A percentile compares a stretch with the other conserved stretches of the same genome.
These are phyloP conservation scores for Agriotes lineatus DNA, from an alignment of 2,888 invertebrate species.

Conservation along the genomic window DNA sequence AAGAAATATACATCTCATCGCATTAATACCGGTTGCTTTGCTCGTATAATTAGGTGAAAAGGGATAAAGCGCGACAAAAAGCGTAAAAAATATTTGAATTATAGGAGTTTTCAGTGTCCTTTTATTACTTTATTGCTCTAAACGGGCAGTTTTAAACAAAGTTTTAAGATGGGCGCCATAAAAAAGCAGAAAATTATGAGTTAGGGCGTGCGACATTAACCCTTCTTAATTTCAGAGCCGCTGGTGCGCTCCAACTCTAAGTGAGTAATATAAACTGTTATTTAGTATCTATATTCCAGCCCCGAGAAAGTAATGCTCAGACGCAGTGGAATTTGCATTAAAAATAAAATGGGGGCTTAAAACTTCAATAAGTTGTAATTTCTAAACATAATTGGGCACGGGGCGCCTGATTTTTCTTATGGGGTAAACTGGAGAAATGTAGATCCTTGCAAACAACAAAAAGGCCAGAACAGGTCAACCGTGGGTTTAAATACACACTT, in stretches of 20 bases:
- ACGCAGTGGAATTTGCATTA: not conserved
- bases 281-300: constrained; percentile 38
- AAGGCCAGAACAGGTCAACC: too few species aligned
- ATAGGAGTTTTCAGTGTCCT: constrained; percentile 43
- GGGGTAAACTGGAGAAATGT: too few species aligned
- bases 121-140: constrained; percentile 45
- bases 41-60: constrained; percentile 42
- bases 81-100: constrained; percentile 43
- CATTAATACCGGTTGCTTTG: constrained; percentile 37
- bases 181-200: constrained; percentile 44
- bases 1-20: constrained; percentile 40
- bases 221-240: constrained; percentile 42
- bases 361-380: not conserved
- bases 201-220: constrained; percentile 44
- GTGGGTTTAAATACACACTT: too few species aligned
- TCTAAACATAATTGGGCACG: too few species aligned
- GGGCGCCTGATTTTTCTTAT: too few species aligned
- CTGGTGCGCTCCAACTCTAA: constrained; percentile 36
- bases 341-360: not conserved
- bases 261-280: constrained; percentile 40
- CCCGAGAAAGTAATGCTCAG: constrained; percentile 2
- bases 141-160: constrained; percentile 45
- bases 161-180: constrained; percentile 43
- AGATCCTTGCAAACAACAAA: too few species aligned
- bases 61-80: constrained; percentile 34